A percentile compares a stretch with the other conserved stretches of the same genome.
phyloP scores from a whole-genome alignment of 2,113 vertebrate species.

The Tetrao urogallus region DNA sequence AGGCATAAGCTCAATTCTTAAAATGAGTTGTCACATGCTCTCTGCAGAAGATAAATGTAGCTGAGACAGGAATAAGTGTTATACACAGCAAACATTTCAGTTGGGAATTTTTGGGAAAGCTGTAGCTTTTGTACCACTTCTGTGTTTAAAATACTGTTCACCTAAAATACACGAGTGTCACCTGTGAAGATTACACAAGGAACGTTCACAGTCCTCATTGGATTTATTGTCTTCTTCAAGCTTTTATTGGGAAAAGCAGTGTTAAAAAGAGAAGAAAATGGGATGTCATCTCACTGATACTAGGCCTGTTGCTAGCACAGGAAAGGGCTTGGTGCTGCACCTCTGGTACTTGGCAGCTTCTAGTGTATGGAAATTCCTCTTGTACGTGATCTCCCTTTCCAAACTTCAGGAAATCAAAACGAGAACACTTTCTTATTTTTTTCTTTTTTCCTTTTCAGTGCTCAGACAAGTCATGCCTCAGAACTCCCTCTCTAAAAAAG shows the following conservation, averaged over 20 bases:
- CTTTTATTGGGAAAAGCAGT: not conserved
- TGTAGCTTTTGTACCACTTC: not conserved
- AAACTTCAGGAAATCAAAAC: not conserved
- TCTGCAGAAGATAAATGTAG: not conserved
- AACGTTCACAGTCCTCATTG: not conserved
- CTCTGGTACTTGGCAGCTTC: not conserved
- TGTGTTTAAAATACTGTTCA: not conserved
- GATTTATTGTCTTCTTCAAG: not conserved
- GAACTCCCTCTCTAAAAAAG: conserved; percentile 96
- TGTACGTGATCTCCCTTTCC: not conserved
- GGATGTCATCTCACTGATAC: not conserved
- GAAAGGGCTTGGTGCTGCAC: not conserved
- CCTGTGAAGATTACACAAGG: not conserved
- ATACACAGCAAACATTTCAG: not conserved
- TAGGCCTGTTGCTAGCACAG: not conserved
- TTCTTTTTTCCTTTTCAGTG: conserved; percentile 78
- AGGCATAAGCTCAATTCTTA: not conserved
- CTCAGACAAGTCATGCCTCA: conserved; percentile 95
- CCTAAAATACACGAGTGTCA: not conserved
- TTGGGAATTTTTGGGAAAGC: not conserved
- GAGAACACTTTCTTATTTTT: not conserved
- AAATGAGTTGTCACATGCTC: not conserved
- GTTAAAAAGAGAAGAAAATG: not conserved
- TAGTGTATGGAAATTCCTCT: not conserved
- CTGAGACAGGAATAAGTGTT: not conserved